A percentile compares a stretch with the other conserved stretches of the same genome.
phyloP scores from a whole-genome alignment of 2,113 vertebrate genomes.

The Chionodraco myersi region DNA sequence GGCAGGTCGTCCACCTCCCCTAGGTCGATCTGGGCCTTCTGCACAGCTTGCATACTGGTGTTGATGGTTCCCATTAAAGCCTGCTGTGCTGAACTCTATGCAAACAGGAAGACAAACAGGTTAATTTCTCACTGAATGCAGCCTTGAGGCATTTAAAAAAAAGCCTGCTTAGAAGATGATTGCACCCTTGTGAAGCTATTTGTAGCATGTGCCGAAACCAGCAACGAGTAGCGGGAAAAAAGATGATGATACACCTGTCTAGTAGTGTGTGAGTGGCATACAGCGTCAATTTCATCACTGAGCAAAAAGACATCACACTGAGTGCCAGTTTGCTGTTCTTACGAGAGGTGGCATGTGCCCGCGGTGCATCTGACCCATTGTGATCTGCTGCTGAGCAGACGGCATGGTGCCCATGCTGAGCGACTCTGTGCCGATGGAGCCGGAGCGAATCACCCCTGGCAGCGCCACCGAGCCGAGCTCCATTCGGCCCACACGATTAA shows the following conservation, averaged over 20 bases:
- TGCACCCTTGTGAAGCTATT: neutral
- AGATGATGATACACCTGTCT: too few relatives aligned
- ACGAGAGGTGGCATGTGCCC: slow-evolving; percentile 99
- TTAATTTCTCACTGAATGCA: neutral
- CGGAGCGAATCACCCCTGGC: slow-evolving; percentile 95
- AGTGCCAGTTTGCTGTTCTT: slow-evolving; percentile 43
- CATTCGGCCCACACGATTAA: slow-evolving; percentile 92
- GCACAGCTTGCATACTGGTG: slow-evolving; percentile 97
- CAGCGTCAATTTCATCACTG: neutral
- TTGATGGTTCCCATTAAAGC: slow-evolving; percentile 99
- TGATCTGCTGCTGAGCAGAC: slow-evolving; percentile 95
- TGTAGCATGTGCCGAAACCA: neutral
- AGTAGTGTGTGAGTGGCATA: too few relatives aligned
- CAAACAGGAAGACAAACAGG: slow-evolving; percentile 10
- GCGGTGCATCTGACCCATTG: slow-evolving; percentile 95
- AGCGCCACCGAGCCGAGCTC: slow-evolving; percentile 95
- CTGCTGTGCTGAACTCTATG: slow-evolving; percentile 96
- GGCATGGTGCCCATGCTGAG: slow-evolving; percentile 97
- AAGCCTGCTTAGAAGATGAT: neutral
- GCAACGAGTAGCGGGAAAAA: neutral
- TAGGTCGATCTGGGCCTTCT: slow-evolving; percentile 95
- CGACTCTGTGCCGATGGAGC: slow-evolving; percentile 93
- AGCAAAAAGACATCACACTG: neutral
- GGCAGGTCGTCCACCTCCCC: slow-evolving; percentile 92
- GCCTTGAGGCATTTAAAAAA: neutral